A percentile compares a stretch with the other conserved stretches of the same genome.
Evolutionary conservation across 2,797 vertebrate species (phyloP).

Genomic region (Trichosurus vulpecula): DNA sequence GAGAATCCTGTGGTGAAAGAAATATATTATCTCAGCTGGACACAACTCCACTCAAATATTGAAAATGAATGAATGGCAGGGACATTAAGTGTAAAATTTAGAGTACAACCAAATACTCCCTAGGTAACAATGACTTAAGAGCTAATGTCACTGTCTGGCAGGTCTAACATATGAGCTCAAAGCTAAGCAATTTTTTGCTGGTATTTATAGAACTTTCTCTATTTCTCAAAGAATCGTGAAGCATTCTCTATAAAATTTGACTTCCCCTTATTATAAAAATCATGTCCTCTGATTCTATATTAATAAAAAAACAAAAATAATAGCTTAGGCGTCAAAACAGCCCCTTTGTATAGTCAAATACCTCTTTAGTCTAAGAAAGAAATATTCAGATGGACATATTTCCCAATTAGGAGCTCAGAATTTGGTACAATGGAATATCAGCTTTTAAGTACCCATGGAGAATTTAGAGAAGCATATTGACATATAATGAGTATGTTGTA

Average conservation of each 20-base stretch:
- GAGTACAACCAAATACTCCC: constrained; percentile 32
- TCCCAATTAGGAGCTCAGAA: neutral
- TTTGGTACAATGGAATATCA: neutral
- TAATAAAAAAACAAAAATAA: neutral
- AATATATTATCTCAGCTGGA: constrained; percentile 54
- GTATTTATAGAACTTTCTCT: neutral
- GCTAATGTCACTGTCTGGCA: constrained; percentile 20
- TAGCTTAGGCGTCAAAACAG: neutral
- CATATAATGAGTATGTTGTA: neutral
- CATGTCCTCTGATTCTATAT: neutral
- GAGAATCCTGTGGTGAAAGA: constrained; percentile 55
- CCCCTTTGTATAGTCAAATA: constrained; percentile 5
- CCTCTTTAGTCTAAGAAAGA: neutral
- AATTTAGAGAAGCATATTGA: neutral
- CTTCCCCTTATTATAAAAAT: constrained; percentile 19
- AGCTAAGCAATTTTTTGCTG: constrained; percentile 10
- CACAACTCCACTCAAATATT: constrained; percentile 25
- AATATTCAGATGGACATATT: neutral
- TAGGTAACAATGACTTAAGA: constrained; percentile 38
- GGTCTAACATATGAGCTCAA: neutral
- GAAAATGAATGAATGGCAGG: constrained; percentile 56
- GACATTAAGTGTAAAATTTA: constrained; percentile 51
- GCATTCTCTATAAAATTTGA: neutral
- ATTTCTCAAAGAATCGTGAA: constrained; percentile 33
- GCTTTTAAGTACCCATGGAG: neutral